Evolutionary conservation across 1,140 invertebrate genomes (phyloP).

Genomic region (Trichonephila inaurata): DNA sequence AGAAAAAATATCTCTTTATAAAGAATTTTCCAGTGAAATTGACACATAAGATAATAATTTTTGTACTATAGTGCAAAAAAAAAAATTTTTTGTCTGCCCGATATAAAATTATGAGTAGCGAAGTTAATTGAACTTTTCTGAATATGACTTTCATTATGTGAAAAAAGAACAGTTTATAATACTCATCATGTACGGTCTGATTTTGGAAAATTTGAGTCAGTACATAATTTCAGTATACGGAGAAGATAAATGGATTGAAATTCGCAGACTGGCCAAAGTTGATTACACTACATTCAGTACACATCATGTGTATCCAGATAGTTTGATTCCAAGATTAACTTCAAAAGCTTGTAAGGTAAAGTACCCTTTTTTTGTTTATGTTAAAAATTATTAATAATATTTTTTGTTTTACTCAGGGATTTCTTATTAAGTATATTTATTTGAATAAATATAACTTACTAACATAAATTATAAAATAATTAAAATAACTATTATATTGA

Average conservation of each 20-base stretch:
- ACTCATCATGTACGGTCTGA: constrained; percentile 92
- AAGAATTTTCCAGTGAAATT: background rate
- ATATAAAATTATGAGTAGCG: background rate
- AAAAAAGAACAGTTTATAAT: background rate
- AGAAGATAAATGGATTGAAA: constrained; percentile 94
- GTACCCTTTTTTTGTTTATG: background rate
- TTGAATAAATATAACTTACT: too few species aligned
- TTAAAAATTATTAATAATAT: background rate
- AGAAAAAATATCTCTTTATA: background rate
- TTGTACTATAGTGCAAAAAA: background rate
- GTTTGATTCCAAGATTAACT: constrained; percentile 90
- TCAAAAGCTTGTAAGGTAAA: constrained; percentile 91
- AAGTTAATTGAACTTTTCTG: background rate
- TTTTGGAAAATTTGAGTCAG: constrained; percentile 94
- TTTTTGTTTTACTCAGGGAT: too few species aligned
- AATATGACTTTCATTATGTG: background rate
- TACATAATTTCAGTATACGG: constrained; percentile 95
- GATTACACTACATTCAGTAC: constrained; percentile 93
- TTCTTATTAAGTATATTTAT: too few species aligned
- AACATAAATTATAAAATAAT: too few species aligned
- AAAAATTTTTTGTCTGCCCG: background rate
- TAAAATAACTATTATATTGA: background rate
- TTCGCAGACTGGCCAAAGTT: constrained; percentile 89
- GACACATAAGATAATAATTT: background rate
- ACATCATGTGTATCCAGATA: constrained; percentile 96